Base-by-base conservation (phyloP, 2,113 vertebrate genomes). In the Salvelinus fontinalis region DNA sequence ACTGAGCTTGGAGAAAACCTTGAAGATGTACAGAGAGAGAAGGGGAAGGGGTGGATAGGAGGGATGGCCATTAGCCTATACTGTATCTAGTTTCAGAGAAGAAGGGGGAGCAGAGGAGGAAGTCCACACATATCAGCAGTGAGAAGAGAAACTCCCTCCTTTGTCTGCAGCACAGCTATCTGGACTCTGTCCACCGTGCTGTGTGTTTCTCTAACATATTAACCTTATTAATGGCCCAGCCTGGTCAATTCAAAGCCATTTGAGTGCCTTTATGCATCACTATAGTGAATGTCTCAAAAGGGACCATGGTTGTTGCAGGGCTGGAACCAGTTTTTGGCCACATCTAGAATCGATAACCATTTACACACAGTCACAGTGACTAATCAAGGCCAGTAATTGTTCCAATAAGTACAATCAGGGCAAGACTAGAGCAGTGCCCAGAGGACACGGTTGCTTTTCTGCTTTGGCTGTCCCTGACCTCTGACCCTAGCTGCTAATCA, bases 401-500 rank as follows among this genome's bases (percentile, higher is more conserved):
- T 83, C 77, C 75, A 79, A 14, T 81, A 70, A 89, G 67, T 59
- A 59, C 81, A 85, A 83, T 73, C 31, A 57, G 65, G 54, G 13
- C 62, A 81, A 9, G 16, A 65, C 77, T 26, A 12, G 34, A 60
- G 75, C 75, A 77, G 34, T 67, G 70, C 83, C 89, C 80, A 48
- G 51, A 86, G 77, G 78, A 82, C 69, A 83, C 34, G 78, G 84
- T 71, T 72, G 81, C 67, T 75, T 75, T 57, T 64, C 78, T 76
- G 54, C 48, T 59, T 29, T 29, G 70, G 74, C 74, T 82, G 69
- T 39, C 29, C 65, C 76, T 72, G 44, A 87, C 86, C 89, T 84
- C 60, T 83, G 80, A 86, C 89, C 86, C 78, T 68, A 44, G 49
- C 81, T 73, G 60, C 78, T 88, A 87, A 91, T 89, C 81, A 87